phyloP scores from a whole-genome alignment of 2,888 invertebrate genomes.

The Cryptocheilus praepositus region DNA sequence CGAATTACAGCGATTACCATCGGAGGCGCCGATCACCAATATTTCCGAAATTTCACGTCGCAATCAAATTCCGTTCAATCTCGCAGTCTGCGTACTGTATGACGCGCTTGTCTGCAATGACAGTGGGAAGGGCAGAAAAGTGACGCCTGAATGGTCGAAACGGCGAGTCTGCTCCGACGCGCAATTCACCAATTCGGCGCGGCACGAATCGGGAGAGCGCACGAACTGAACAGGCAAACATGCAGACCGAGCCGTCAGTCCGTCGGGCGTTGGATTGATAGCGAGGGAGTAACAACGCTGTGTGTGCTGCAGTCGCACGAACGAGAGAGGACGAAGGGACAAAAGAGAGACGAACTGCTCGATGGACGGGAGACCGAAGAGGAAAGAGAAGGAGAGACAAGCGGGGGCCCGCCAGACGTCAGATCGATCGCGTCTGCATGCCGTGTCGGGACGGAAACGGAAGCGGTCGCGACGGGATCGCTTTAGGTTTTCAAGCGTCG shows the following conservation, averaged over 20 bases:
- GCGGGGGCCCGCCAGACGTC: conserved; percentile 46
- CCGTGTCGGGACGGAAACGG: conserved; percentile 38
- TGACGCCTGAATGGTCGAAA: no score
- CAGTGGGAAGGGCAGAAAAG: neutral
- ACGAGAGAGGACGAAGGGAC: conserved; percentile 19
- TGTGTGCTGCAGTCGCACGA: conserved; percentile 24
- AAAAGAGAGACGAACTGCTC: conserved; percentile 18
- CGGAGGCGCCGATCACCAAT: no score
- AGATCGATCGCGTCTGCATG: conserved; percentile 56
- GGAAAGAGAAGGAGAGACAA: conserved; percentile 22
- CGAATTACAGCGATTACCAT: no score
- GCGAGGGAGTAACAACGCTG: conserved; percentile 5
- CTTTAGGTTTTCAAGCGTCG: conserved; percentile 22
- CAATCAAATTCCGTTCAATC: no score
- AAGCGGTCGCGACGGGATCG: conserved; percentile 35
- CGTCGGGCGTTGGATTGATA: neutral
- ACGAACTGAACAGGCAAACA: no score
- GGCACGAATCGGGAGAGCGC: no score
- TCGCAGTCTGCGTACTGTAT: no score
- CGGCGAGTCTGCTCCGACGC: no score
- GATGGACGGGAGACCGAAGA: conserved; percentile 29
- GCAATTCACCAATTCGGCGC: no score
- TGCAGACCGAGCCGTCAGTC: conserved; percentile 1
- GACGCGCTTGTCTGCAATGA: no score
- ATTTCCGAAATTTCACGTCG: no score